These are phyloP conservation scores for Adelges cooleyi DNA, from an alignment of 1,140 invertebrate genomes.

Conservation along the genomic window DNA sequence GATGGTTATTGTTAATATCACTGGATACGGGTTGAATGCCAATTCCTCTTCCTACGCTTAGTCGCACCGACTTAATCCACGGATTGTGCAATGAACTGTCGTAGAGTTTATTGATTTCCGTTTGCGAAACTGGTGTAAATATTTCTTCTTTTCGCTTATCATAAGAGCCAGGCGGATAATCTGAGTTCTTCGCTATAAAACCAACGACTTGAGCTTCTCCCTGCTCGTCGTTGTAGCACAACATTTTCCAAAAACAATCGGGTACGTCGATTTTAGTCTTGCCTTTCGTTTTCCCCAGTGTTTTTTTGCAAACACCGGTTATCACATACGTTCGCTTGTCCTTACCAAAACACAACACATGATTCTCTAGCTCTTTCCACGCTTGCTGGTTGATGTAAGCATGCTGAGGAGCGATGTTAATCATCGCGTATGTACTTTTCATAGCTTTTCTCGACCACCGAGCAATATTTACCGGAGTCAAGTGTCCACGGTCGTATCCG, in stretches of 20 bases:
- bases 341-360: constrained; percentile 16
- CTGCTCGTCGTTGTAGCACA: constrained; percentile 28
- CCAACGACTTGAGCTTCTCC: constrained; percentile 20
- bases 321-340: not conserved
- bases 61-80: not conserved
- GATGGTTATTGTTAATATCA: not conserved
- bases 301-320: not conserved
- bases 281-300: not conserved
- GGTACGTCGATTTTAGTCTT: constrained; percentile 2
- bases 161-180: not conserved
- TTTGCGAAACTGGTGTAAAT: constrained; percentile 14
- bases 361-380: constrained; percentile 22
- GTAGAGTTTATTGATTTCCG: constrained; percentile 6
- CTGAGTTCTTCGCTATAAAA: constrained; percentile 11
- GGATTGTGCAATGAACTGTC: not conserved
- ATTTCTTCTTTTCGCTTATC: constrained; percentile 8
- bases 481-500: constrained; percentile 22
- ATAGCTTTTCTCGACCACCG: constrained; percentile 24
- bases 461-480: constrained; percentile 24
- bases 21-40: not conserved
- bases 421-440: constrained; percentile 14
- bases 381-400: constrained; percentile 12
- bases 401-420: constrained; percentile 29
- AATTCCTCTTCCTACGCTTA: not conserved
- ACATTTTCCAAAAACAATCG: constrained; percentile 29